Evolutionary conservation across 1,140 invertebrate genomes (phyloP).

Genomic region (Arctopsyche grandis): DNA sequence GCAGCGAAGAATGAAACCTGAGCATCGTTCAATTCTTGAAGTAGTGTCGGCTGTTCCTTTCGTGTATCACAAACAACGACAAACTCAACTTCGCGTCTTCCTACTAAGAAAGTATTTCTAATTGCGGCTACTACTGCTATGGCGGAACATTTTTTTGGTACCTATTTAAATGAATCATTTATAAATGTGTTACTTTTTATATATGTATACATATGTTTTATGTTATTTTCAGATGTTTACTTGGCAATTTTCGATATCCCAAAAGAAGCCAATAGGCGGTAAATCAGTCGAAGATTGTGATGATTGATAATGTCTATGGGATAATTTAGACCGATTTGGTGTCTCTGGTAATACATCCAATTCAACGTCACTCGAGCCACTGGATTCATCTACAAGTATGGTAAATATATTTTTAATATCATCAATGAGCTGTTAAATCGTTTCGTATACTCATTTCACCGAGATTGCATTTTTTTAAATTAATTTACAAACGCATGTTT

Average conservation of each 20-base stretch:
- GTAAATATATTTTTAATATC: conserved; percentile 18
- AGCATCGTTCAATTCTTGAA: conserved; percentile 88
- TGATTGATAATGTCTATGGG: background rate
- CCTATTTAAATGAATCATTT: conserved; percentile 64
- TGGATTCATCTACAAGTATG: background rate
- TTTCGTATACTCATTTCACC: no score
- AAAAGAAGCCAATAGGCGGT: conserved; percentile 86
- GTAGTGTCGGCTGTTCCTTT: conserved; percentile 80
- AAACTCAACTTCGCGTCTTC: conserved; percentile 87
- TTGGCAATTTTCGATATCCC: conserved; percentile 93
- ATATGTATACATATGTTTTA: background rate
- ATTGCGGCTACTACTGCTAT: conserved; percentile 81
- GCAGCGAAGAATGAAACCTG: conserved; percentile 70
- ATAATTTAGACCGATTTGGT: conserved; percentile 13
- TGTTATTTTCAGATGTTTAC: conserved; percentile 55
- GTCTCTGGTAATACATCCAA: conserved; percentile 12
- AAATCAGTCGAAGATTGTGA: conserved; percentile 38
- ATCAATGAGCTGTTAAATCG: background rate
- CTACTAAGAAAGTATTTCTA: conserved; percentile 79
- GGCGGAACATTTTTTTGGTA: conserved; percentile 84
- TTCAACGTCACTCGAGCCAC: conserved; percentile 23
- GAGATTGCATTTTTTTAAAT: no score
- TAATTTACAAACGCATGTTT: no score
- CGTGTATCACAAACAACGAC: conserved; percentile 83
- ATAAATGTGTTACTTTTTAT: background rate